phyloP scores from a whole-genome alignment of 1,140 invertebrate species.

The Parasteatoda tepidariorum region DNA sequence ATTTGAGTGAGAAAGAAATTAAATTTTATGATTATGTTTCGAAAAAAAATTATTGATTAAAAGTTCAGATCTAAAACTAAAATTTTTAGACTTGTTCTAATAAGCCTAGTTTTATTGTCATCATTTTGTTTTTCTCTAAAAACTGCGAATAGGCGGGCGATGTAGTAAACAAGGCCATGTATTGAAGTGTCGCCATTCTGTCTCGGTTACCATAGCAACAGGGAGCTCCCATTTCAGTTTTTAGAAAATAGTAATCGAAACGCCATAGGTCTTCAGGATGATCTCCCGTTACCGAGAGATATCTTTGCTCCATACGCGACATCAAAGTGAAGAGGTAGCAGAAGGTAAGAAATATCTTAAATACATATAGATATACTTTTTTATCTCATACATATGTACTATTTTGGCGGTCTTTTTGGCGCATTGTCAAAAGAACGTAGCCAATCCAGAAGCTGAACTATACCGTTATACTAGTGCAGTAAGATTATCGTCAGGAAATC shows the following conservation, averaged over 20 bases:
- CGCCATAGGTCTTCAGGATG: not conserved
- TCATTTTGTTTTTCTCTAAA: too few species aligned
- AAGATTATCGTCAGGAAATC: too few species aligned
- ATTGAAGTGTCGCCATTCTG: slow-evolving; percentile 29
- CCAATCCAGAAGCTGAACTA: too few species aligned
- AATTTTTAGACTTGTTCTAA: too few species aligned
- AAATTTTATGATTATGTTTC: too few species aligned
- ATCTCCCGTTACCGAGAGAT: slow-evolving; percentile 24
- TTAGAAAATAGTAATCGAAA: not conserved
- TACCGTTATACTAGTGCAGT: too few species aligned
- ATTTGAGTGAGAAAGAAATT: too few species aligned
- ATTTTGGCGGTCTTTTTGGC: slow-evolving; percentile 28
- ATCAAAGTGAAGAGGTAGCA: slow-evolving; percentile 11
- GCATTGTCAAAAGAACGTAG: too few species aligned
- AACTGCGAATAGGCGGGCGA: too few species aligned
- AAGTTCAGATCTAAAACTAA: too few species aligned
- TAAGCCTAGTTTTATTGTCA: too few species aligned
- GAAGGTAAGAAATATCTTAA: slow-evolving; percentile 34
- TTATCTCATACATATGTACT: not conserved
- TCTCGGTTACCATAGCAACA: slow-evolving; percentile 48
- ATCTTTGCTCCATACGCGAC: slow-evolving; percentile 9
- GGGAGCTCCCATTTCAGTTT: slow-evolving; percentile 26
- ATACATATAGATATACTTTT: not conserved
- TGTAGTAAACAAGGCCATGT: slow-evolving; percentile 23
- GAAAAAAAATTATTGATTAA: too few species aligned